Percentiles rank a stretch among this genome's conserved stretches.
Conservation (phyloP, 2,797 vertebrate genomes). For the Notamacropus eugenii region DNA sequence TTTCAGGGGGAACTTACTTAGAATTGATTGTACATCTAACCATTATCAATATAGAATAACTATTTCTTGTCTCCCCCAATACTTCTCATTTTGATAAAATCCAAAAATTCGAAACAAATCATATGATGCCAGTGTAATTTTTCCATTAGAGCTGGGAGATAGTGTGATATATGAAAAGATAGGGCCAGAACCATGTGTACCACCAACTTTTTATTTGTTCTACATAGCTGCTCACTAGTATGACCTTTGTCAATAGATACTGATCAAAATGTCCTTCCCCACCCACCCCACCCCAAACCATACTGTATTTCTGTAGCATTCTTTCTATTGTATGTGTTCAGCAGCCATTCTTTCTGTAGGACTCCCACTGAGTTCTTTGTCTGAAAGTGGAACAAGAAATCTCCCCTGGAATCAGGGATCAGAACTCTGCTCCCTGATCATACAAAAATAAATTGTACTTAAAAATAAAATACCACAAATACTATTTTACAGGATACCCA, state of each 20-base stretch:
- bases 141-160: background rate
- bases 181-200: background rate
- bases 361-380: background rate
- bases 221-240: background rate
- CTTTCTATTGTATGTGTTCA: no score
- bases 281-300: background rate
- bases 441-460: background rate
- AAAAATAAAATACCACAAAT: background rate
- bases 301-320: background rate
- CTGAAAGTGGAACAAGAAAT: background rate
- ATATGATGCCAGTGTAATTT: background rate
- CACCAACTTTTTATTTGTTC: background rate
- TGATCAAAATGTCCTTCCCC: background rate
- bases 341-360: background rate
- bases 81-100: background rate
- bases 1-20: background rate
- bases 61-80: background rate
- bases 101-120: background rate
- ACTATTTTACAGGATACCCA: background rate
- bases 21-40: background rate
- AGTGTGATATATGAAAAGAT: background rate
- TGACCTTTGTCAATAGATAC: background rate
- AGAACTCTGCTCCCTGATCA: background rate
- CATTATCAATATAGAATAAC: background rate
- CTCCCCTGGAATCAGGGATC: background rate